These are phyloP conservation scores for Odontamblyopus rebecca DNA, from an alignment of 2,797 vertebrate species.

Conservation along the genomic window DNA sequence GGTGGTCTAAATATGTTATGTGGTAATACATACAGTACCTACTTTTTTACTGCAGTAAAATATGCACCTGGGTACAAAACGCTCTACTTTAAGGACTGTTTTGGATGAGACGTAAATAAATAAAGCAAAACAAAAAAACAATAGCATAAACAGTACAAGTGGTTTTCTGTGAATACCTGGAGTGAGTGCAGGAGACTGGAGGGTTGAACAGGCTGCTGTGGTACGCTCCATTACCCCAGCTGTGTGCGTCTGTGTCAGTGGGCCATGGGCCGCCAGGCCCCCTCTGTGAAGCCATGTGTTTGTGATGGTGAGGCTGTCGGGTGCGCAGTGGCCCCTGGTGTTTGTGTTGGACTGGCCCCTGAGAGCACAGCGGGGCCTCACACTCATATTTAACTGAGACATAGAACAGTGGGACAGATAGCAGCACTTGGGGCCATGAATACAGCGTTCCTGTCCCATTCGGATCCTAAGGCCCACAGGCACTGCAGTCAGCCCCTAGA, in stretches of 20 bases:
- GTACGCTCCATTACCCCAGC: background rate
- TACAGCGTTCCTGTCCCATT: slow-evolving; percentile 55
- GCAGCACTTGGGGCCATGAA: slow-evolving; percentile 57
- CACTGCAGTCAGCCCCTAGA: background rate
- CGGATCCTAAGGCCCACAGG: slow-evolving; percentile 43
- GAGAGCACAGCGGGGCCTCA: slow-evolving; percentile 50
- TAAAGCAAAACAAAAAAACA: too few species aligned
- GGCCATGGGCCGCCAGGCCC: background rate
- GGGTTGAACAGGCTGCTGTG: too few species aligned
- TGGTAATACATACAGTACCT: too few species aligned
- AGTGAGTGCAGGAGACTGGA: too few species aligned
- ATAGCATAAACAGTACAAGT: too few species aligned
- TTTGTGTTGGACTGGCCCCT: slow-evolving; percentile 41
- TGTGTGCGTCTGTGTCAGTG: too few species aligned
- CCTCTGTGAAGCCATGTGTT: slow-evolving; percentile 19
- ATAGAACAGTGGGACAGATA: slow-evolving; percentile 79
- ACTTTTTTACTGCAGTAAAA: too few species aligned
- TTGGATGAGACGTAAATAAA: too few species aligned
- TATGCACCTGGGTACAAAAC: too few species aligned
- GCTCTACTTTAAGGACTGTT: too few species aligned
- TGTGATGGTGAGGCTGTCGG: slow-evolving; percentile 29
- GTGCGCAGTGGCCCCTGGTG: slow-evolving; percentile 36
- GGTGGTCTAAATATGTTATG: too few species aligned
- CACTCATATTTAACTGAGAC: slow-evolving; percentile 79
- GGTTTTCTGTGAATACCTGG: too few species aligned